Conservation (phyloP, 2,113 vertebrate species). For the Pelmatolapia mariae region DNA sequence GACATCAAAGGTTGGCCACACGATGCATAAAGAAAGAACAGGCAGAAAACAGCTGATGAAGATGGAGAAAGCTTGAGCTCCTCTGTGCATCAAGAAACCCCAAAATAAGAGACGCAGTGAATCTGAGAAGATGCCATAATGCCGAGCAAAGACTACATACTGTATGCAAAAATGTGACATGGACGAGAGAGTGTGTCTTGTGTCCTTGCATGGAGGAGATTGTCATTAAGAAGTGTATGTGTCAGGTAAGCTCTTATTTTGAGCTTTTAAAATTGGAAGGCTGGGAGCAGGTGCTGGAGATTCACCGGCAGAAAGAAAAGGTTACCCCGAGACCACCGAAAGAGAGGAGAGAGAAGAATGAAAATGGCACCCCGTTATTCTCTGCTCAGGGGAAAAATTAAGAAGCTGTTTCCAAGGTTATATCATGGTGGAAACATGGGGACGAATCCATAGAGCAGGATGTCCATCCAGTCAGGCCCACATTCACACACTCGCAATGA, state of each 20-base stretch:
- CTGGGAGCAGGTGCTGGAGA: conserved; percentile 50
- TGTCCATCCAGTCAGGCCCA: background rate
- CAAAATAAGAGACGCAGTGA: background rate
- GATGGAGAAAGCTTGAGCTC: background rate
- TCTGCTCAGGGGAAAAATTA: conserved; percentile 2
- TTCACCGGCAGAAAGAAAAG: conserved; percentile 6
- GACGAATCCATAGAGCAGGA: background rate
- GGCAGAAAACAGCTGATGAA: background rate
- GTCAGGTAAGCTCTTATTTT: conserved; percentile 4
- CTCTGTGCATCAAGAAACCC: background rate
- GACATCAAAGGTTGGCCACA: background rate
- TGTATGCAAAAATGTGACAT: background rate
- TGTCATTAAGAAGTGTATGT: background rate
- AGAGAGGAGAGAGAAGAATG: conserved; percentile 10
- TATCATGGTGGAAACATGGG: conserved; percentile 10
- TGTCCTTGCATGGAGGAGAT: background rate
- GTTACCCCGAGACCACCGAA: background rate
- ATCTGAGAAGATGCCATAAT: background rate
- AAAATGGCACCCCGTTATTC: background rate
- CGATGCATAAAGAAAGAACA: background rate
- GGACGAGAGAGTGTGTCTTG: background rate
- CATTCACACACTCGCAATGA: background rate
- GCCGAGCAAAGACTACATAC: background rate
- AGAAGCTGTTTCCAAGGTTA: conserved; percentile 50
- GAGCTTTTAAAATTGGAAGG: conserved; percentile 14